Conservation (phyloP, 1,140 invertebrate species). For the Anastatus disparis region DNA sequence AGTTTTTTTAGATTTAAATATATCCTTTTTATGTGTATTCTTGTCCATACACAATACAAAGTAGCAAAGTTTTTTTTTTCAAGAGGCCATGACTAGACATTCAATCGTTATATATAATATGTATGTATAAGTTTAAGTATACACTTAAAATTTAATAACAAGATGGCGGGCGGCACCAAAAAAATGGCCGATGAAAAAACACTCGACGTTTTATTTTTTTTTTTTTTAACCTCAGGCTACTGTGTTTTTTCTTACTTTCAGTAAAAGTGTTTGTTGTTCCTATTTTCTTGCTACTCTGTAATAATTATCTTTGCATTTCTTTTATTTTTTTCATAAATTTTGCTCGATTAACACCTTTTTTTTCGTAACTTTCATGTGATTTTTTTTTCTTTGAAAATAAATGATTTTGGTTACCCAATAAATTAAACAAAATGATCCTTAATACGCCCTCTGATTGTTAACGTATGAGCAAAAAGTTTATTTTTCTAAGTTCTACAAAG, state of each 20-base stretch:
- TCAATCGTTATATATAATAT: slow-evolving; percentile 56
- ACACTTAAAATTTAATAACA: slow-evolving; percentile 66
- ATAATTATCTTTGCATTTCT: background rate
- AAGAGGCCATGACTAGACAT: slow-evolving; percentile 68
- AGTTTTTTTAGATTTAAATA: slow-evolving; percentile 39
- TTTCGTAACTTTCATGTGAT: background rate
- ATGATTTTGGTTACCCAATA: no score
- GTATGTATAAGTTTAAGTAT: slow-evolving; percentile 49
- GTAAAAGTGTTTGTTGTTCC: slow-evolving; percentile 16
- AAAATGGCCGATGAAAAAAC: slow-evolving; percentile 61
- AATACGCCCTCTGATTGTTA: slow-evolving; percentile 16
- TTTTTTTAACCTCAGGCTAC: slow-evolving; percentile 42
- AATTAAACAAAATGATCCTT: slow-evolving; percentile 1
- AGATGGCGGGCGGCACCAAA: slow-evolving; percentile 62
- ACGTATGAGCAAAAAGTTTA: slow-evolving; percentile 26
- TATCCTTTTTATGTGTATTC: slow-evolving; percentile 39
- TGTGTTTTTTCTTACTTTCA: slow-evolving; percentile 47
- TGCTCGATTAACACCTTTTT: background rate
- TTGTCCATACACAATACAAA: slow-evolving; percentile 46
- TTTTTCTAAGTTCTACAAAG: slow-evolving; percentile 29
- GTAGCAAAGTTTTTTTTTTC: slow-evolving; percentile 54
- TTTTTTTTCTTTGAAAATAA: background rate
- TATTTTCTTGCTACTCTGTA: no score
- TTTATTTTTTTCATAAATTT: background rate
- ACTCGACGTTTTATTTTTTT: slow-evolving; percentile 11